These are phyloP conservation scores for Myotis lucifugus DNA, from an alignment of 2,113 vertebrate species.

Conservation along the genomic window DNA sequence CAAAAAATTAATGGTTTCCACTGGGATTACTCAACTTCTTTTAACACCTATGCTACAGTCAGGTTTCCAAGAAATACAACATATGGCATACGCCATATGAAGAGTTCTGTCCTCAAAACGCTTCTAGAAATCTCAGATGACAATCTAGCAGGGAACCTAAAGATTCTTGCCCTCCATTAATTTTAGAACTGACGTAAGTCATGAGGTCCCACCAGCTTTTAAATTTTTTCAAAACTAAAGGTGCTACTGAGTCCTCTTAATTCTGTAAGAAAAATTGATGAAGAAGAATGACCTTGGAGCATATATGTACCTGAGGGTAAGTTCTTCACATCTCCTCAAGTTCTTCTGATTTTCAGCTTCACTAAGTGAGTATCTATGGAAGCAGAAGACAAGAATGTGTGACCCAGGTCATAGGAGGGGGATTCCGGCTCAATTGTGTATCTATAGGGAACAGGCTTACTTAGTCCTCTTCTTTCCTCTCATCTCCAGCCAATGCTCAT, in stretches of 20 bases:
- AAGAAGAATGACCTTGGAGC: not conserved
- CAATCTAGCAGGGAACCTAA: not conserved
- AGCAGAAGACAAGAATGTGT: not conserved
- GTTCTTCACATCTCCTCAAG: not conserved
- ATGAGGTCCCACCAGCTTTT: not conserved
- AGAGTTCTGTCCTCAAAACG: not conserved
- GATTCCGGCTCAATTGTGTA: not conserved
- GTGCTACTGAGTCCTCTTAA: not conserved
- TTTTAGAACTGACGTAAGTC: not conserved
- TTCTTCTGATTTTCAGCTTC: not conserved
- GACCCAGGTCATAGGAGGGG: not conserved
- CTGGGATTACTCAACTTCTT: not conserved
- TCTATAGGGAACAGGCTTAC: not conserved
- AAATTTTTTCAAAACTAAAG: not conserved
- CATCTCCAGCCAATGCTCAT: not conserved
- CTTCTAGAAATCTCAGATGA: not conserved
- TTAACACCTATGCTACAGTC: not conserved
- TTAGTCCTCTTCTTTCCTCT: not conserved
- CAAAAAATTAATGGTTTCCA: not conserved
- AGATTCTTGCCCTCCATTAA: not conserved
- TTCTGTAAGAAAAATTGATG: not conserved
- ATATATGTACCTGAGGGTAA: not conserved
- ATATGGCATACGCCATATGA: not conserved
- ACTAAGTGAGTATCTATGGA: not conserved
- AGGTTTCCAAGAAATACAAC: constrained; percentile 1